Conservation (phyloP, 2,797 vertebrate genomes). For the Premnoplex brunnescens region DNA sequence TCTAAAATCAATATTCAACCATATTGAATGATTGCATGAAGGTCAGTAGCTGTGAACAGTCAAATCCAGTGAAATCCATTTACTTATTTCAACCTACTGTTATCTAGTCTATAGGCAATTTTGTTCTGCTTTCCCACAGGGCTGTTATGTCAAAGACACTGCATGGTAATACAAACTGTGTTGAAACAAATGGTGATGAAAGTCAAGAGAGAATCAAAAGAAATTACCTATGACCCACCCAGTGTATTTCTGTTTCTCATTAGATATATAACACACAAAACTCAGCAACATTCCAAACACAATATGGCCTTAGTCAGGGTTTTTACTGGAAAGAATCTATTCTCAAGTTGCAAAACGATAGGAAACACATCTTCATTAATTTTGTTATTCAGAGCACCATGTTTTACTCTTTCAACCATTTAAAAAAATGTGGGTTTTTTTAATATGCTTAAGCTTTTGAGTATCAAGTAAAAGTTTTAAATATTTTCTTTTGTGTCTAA, state of each 20-base stretch:
- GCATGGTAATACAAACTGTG: neutral
- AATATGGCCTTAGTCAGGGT: neutral
- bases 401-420: neutral
- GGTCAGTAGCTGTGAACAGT: neutral
- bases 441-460: neutral
- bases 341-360: neutral
- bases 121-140: neutral
- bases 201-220: neutral
- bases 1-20: neutral
- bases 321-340: neutral
- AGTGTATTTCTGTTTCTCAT: neutral
- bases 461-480: neutral
- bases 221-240: neutral
- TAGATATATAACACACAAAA: neutral
- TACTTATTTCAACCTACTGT: neutral
- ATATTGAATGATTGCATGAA: neutral
- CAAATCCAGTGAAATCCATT: neutral
- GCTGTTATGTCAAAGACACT: neutral
- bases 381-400: neutral
- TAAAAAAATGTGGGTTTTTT: neutral
- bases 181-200: neutral
- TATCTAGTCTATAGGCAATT: neutral
- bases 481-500: neutral
- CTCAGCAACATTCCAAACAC: neutral
- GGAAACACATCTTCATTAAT: neutral